Evolutionary conservation across 1,140 invertebrate species (phyloP), one percentile per base, ranked within the genome.

Genomic region (Aphis craccivora): DNA sequence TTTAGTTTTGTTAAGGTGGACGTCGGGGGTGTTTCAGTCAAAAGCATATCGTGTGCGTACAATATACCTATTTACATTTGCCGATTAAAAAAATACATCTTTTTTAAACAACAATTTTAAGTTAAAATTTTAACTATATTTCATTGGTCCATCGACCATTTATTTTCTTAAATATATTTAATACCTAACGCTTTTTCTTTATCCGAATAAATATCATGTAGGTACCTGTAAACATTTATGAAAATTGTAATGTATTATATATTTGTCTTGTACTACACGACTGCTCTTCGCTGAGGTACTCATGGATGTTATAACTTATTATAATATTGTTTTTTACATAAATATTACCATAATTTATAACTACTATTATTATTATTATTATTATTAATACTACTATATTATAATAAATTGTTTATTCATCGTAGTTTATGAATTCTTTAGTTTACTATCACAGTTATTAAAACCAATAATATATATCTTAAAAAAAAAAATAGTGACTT

Each of bases 291-390:
- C 48, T 89, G 45, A 45, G 87, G 48, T 35, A 89, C 48, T 53
- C 30, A 51, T 51, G 20, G n/a, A 23, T 40, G 86, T 51, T 87
- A 23, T 89, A 55, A 55, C 5, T 30, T 43, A 30, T 45, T 45
- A 40, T 55, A 14, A 86, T 53, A 55, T 55, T 89, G 18, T 89
- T 89, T 89, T 86, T 86, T 87, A 48, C 30, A 48, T 87, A 87
- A 87, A 87, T 45, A 37, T 89, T 55, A 55, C 35, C 88, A 55
- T 53, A 89, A 40, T 89, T 40, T 40, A 14, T 89, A 37, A 55
- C 37, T 53, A 53, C 25, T 89, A 89, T 35, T 87, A 87, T 67
- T 25, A 9, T 88, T 51, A 51, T 55, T 55, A 53, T 25, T 89
- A 40, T 48, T 87, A 87, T 48, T 30, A 88, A 48, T 45, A 30